A percentile compares a stretch with the other conserved stretches of the same genome.
phyloP scores from a whole-genome alignment of 2,888 invertebrate species.

The Escarpia spicata region DNA sequence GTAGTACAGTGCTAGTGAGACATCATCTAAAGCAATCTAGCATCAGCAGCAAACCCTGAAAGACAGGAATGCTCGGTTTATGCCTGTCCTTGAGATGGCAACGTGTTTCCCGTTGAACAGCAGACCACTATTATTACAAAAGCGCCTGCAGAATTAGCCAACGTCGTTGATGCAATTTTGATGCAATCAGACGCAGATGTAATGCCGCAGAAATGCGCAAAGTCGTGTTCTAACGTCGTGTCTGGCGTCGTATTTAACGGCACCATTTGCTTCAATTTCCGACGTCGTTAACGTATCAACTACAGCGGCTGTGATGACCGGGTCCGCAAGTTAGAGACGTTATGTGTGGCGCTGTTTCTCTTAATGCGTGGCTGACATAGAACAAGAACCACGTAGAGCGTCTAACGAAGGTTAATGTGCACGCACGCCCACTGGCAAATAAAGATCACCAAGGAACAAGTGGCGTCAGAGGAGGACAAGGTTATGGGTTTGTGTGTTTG shows the following conservation, averaged over 20 bases:
- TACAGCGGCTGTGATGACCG: neutral
- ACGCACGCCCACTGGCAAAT: neutral
- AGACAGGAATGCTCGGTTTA: neutral
- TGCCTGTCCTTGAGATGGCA: neutral
- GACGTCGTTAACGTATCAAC: neutral
- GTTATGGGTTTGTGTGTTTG: neutral
- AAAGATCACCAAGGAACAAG: neutral
- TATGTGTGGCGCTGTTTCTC: constrained; percentile 2
- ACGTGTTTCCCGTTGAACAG: neutral
- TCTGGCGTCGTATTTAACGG: neutral
- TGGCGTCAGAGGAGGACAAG: neutral
- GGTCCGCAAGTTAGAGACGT: neutral
- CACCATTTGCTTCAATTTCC: neutral
- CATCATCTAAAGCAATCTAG: neutral
- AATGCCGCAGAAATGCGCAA: neutral
- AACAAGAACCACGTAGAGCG: neutral
- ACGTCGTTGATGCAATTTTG: neutral
- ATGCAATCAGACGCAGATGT: constrained; percentile 16
- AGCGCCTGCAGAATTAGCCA: neutral
- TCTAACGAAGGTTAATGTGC: neutral
- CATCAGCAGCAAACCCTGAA: neutral
- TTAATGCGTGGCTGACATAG: neutral
- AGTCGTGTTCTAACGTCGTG: neutral
- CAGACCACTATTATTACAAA: neutral
- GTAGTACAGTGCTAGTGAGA: neutral